Conservation (phyloP, 2,797 vertebrate species). For the Bradypus variegatus region DNA sequence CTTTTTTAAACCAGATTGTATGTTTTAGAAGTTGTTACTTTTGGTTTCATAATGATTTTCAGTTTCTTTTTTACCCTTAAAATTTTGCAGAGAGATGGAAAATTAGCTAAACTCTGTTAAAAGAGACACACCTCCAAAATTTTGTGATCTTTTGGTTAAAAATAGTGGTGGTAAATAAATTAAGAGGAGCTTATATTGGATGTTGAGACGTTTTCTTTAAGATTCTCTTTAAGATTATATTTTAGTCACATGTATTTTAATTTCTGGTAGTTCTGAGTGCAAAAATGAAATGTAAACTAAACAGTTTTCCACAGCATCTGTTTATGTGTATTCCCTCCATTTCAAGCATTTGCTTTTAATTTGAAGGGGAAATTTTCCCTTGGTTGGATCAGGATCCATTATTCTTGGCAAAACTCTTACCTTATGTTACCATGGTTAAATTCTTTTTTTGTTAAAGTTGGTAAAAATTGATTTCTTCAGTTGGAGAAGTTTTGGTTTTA, state of each 20-base stretch:
- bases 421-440: conserved; percentile 14
- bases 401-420: conserved; percentile 46
- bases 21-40: conserved; percentile 30
- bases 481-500: conserved; percentile 36
- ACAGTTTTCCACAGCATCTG: conserved; percentile 32
- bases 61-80: conserved; percentile 5
- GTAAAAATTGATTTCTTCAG: conserved; percentile 8
- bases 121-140: conserved; percentile 26
- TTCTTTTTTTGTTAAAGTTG: conserved; percentile 37
- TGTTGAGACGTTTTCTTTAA: conserved; percentile 23
- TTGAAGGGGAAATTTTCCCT: conserved; percentile 48
- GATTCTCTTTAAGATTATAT: conserved; percentile 38
- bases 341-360: conserved; percentile 59
- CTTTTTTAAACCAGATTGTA: conserved; percentile 13
- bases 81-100: conserved; percentile 25
- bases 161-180: not conserved
- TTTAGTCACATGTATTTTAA: conserved; percentile 47
- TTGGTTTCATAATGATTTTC: conserved; percentile 23
- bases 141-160: conserved; percentile 38
- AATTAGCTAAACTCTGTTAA: not conserved
- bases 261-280: conserved; percentile 33
- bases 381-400: conserved; percentile 33
- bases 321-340: conserved; percentile 39
- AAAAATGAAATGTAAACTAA: conserved; percentile 44
- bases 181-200: not conserved